A percentile compares a stretch with the other conserved stretches of the same genome.
phyloP scores from a whole-genome alignment of 1,140 invertebrate genomes.

The Drosophila tristis region DNA sequence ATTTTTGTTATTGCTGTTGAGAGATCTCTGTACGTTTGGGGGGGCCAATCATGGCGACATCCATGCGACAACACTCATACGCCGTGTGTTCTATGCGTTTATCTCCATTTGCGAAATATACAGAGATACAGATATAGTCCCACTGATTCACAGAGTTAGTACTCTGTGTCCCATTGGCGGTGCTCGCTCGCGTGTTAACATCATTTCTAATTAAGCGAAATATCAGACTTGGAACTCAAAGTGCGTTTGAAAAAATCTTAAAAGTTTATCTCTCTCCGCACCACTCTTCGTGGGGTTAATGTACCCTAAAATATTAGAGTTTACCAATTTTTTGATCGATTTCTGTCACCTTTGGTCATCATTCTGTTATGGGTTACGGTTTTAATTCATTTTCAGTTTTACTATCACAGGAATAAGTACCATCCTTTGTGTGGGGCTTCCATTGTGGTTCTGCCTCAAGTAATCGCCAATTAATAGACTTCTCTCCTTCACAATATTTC shows the following conservation, averaged over 20 bases:
- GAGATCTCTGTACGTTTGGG: slow-evolving; percentile 20
- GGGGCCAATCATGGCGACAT: slow-evolving; percentile 58
- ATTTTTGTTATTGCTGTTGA: not conserved
- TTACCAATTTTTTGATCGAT: slow-evolving; percentile 10
- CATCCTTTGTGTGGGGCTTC: too few species aligned
- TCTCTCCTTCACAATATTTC: slow-evolving; percentile 31
- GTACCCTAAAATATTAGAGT: slow-evolving; percentile 13
- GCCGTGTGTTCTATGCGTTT: slow-evolving; percentile 44
- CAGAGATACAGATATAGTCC: slow-evolving; percentile 53
- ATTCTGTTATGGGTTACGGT: too few species aligned
- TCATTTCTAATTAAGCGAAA: slow-evolving; percentile 61
- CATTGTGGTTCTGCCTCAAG: slow-evolving; percentile 16
- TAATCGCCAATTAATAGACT: slow-evolving; percentile 63
- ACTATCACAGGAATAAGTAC: too few species aligned
- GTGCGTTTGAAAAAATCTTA: not conserved
- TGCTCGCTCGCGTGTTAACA: slow-evolving; percentile 66
- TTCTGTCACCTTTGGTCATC: slow-evolving; percentile 37
- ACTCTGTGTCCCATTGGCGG: slow-evolving; percentile 15
- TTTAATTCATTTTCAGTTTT: too few species aligned
- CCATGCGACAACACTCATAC: slow-evolving; percentile 36
- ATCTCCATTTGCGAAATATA: slow-evolving; percentile 67
- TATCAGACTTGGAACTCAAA: slow-evolving; percentile 4
- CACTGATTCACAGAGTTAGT: slow-evolving; percentile 16
- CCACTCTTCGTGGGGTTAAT: slow-evolving; percentile 4
- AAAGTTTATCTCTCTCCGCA: not conserved